Percentiles rank a stretch among this genome's conserved stretches.
These are phyloP conservation scores for Apomyelois bistriatella DNA, from an alignment of 2,888 invertebrate species.

Conservation along the genomic window DNA sequence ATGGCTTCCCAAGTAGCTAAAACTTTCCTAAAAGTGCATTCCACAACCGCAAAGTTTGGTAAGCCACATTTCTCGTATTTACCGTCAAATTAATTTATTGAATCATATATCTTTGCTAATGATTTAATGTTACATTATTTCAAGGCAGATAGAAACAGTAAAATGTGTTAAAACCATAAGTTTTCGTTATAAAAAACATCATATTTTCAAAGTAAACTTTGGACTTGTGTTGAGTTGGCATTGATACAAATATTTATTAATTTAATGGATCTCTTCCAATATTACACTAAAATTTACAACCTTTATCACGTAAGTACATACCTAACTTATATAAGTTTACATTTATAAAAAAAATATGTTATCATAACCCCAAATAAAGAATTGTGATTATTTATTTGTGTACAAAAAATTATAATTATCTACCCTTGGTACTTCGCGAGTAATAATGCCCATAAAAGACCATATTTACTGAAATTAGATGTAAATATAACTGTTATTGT, in stretches of 20 bases:
- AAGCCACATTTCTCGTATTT: slow-evolving; percentile 27
- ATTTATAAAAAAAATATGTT: not conserved
- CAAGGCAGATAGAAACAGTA: not conserved
- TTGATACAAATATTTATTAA: slow-evolving; percentile 35
- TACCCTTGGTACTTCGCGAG: too few relatives aligned
- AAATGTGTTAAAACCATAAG: not conserved
- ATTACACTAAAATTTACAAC: not conserved
- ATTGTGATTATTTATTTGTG: not conserved
- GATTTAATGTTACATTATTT: not conserved
- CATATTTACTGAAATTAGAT: too few relatives aligned
- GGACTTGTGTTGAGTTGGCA: slow-evolving; percentile 53
- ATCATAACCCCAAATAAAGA: not conserved
- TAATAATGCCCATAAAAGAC: too few relatives aligned
- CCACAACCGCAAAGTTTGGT: slow-evolving; percentile 65
- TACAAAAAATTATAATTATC: too few relatives aligned
- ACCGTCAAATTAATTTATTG: not conserved
- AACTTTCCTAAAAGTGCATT: slow-evolving; percentile 58
- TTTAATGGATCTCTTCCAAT: slow-evolving; percentile 22
- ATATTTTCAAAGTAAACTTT: slow-evolving; percentile 45
- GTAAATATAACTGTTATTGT: too few relatives aligned
- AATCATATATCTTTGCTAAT: not conserved
- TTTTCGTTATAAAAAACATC: not conserved
- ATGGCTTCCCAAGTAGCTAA: slow-evolving; percentile 74
- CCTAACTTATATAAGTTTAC: not conserved
- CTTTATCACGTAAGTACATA: not conserved